phyloP scores from a whole-genome alignment of 2,113 vertebrate species.

The Pseudonaja textilis region DNA sequence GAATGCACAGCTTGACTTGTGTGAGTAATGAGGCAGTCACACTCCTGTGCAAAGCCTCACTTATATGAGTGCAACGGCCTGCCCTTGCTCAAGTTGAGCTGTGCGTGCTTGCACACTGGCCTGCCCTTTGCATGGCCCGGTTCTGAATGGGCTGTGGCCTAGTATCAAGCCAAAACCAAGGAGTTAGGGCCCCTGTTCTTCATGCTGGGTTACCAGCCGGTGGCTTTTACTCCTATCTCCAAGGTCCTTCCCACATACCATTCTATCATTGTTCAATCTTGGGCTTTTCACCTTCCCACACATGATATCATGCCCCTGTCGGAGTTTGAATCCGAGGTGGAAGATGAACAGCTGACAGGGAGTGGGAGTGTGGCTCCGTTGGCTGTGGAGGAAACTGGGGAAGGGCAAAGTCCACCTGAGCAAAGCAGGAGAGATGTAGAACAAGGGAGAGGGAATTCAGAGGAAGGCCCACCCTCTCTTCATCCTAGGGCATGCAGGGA shows the following conservation, averaged over 20 bases:
- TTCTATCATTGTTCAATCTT: not conserved
- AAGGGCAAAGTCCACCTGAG: too few species aligned
- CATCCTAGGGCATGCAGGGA: too few species aligned
- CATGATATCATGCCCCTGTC: not conserved
- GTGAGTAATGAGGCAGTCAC: fast-evolving
- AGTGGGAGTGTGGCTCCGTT: too few species aligned
- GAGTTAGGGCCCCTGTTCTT: not conserved
- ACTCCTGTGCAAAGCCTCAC: not conserved
- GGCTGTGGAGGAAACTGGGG: too few species aligned
- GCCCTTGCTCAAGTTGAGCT: not conserved
- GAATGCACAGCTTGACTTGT: not conserved
- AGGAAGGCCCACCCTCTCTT: too few species aligned
- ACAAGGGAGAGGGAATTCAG: too few species aligned
- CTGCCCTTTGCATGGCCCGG: too few species aligned
- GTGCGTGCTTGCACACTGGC: not conserved
- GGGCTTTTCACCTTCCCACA: not conserved
- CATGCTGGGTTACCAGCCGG: not conserved
- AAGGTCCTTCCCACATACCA: not conserved
- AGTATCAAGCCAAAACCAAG: too few species aligned
- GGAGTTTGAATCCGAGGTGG: too few species aligned
- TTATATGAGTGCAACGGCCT: not conserved
- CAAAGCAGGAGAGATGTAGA: too few species aligned
- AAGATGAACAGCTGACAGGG: too few species aligned
- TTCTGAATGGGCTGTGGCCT: not conserved
- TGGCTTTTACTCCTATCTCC: not conserved